Percentiles rank a stretch among this genome's conserved stretches.
Conservation (phyloP, 2,113 vertebrate genomes). For the Gallinago media region DNA sequence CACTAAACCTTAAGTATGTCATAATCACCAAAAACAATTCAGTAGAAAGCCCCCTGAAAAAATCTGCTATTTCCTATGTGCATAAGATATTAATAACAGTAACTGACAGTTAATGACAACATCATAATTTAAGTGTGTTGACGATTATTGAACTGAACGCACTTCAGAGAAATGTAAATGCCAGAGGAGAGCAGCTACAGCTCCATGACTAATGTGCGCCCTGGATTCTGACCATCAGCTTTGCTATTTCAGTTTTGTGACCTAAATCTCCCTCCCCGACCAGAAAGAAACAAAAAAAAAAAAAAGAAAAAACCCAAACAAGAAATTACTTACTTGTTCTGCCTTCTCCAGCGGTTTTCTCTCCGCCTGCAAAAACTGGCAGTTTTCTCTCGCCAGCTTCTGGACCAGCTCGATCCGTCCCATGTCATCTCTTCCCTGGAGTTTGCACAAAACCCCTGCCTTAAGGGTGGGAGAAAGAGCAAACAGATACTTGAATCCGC, state of each 20-base stretch:
- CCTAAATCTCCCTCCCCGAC: conserved; percentile 27
- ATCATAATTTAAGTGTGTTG: neutral
- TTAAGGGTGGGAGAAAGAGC: conserved; percentile 89
- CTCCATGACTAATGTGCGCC: conserved; percentile 14
- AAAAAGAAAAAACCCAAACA: conserved; percentile 20
- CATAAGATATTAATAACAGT: neutral
- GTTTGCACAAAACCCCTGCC: conserved; percentile 88
- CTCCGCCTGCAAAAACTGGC: conserved; percentile 85
- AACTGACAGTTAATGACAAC: conserved; percentile 21
- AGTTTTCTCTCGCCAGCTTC: conserved; percentile 90
- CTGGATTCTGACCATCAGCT: conserved; percentile 50
- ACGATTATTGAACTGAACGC: neutral
- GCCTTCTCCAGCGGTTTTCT: conserved; percentile 81
- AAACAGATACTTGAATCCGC: conserved; percentile 94
- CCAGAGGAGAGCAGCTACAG: conserved; percentile 25
- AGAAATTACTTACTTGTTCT: conserved; percentile 84
- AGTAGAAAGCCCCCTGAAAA: neutral
- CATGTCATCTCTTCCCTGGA: conserved; percentile 89
- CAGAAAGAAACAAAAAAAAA: conserved; percentile 24
- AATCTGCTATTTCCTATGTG: neutral
- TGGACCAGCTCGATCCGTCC: conserved; percentile 91
- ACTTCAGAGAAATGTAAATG: conserved; percentile 21
- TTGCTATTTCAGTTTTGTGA: conserved; percentile 43
- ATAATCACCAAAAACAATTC: neutral
- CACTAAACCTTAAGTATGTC: neutral